These are phyloP conservation scores for Trachemys scripta DNA, from an alignment of 2,113 vertebrate species.

Conservation along the genomic window DNA sequence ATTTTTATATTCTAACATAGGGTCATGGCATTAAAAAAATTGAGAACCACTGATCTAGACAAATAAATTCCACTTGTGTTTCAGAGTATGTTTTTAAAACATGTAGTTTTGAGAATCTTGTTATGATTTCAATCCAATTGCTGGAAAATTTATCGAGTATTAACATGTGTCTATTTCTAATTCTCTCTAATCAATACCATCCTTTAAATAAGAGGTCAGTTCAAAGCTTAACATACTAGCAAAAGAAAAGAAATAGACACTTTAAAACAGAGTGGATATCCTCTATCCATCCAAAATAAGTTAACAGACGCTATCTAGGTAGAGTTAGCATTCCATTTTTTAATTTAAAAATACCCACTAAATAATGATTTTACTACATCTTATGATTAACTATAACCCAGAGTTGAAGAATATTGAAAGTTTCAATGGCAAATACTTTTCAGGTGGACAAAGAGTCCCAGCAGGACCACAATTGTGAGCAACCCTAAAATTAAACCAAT, in stretches of 20 bases:
- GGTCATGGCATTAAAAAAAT: background rate
- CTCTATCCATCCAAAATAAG: background rate
- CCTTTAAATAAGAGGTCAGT: background rate
- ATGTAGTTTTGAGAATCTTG: background rate
- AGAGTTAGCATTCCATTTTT: background rate
- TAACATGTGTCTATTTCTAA: background rate
- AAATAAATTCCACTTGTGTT: background rate
- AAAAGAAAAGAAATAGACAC: background rate
- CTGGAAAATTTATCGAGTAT: background rate
- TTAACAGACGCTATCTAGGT: background rate
- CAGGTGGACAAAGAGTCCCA: background rate
- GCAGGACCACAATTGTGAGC: background rate
- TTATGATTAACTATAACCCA: background rate
- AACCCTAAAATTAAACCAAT: rapidly evolving
- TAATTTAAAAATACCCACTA: background rate
- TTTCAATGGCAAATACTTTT: background rate
- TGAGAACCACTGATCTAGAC: background rate
- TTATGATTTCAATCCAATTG: background rate
- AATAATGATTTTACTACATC: background rate
- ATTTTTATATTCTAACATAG: background rate
- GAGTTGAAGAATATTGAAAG: background rate
- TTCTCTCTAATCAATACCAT: background rate
- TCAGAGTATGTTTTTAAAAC: background rate
- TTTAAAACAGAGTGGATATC: background rate
- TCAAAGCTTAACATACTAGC: background rate